Percentiles rank a stretch among this genome's conserved stretches.
phyloP scores from a whole-genome alignment of 2,113 vertebrate species.

The Spilogale gracilis region DNA sequence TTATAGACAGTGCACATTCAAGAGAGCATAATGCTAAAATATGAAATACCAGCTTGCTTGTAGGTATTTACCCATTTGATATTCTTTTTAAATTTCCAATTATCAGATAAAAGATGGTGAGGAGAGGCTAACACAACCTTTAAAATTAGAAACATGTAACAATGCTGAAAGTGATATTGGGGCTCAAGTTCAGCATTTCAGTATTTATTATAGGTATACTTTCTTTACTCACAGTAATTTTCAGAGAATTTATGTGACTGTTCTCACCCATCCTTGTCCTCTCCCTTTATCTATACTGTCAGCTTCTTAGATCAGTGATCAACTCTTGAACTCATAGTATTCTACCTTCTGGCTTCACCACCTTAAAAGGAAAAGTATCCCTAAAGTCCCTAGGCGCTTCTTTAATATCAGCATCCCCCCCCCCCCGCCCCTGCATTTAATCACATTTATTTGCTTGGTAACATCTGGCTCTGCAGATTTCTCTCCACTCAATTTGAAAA shows the following conservation, averaged over 20 bases:
- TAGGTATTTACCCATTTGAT: background rate
- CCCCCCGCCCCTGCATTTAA: background rate
- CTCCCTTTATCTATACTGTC: background rate
- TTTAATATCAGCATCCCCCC: background rate
- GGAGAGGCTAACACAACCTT: background rate
- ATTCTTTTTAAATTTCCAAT: background rate
- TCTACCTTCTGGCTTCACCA: background rate
- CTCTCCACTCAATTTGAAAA: background rate
- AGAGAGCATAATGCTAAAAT: background rate
- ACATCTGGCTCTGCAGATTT: background rate
- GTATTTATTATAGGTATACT: background rate
- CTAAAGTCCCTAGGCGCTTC: background rate
- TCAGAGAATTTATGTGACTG: background rate
- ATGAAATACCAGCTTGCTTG: background rate
- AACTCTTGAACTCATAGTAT: background rate
- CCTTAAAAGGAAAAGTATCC: background rate
- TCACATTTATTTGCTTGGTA: background rate
- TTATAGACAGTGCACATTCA: background rate
- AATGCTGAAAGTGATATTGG: background rate
- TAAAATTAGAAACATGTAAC: background rate
- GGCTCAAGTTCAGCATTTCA: background rate
- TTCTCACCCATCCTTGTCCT: background rate
- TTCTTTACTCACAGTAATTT: background rate
- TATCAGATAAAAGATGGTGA: background rate
- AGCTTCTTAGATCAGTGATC: background rate